Base-by-base conservation (phyloP, 2,888 invertebrate species). In the Ormyrus rosae region DNA sequence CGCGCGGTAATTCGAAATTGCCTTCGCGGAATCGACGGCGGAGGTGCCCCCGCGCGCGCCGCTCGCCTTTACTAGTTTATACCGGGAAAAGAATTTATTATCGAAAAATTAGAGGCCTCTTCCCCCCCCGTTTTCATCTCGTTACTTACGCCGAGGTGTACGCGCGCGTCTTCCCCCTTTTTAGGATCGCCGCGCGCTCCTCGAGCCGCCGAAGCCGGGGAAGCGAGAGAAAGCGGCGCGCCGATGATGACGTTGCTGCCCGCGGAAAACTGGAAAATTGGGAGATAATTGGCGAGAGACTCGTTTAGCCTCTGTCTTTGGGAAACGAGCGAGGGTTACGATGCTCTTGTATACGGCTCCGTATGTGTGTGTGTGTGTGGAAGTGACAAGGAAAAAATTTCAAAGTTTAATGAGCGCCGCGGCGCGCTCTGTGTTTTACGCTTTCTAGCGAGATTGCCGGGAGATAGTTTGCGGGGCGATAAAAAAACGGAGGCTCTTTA, bases 51-150 rank as follows among this genome's bases (percentile, higher is more conserved):
- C 13, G 13, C 19, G 58, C 55, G n/a, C 11, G 4, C 19, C 58
- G 5, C 63, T 58, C 45, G 8, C 34, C 34, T 9, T 45, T 45
- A 8, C 61, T n/a, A 6, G 19, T 34, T 34, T 75, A 58, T 75
- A 75, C 75, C 68, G 61, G 61, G 75, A 71, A 78, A 78, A 77
- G 65, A 78, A 71, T 78, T 78, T 78, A 78, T 71, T 78, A 78
- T 78, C 71, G 71, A 71, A 70, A 78, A 78, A 71, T 78, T 75
- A 2, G 61, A 50, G 61, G 60, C 60, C 58, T 53, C 19, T 19
- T 19, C 19, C 19, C 68, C 65, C 19, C 19, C 68, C 65, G 58
- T 75, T 68, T 75, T 75, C 68, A 75, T 75, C 75, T 68, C 68
- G 68, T 75, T 75, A 51, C 58, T 8, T n/a, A 46, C 13, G 5